phyloP scores from a whole-genome alignment of 1,140 invertebrate genomes.

The Anoplolepis gracilipes region DNA sequence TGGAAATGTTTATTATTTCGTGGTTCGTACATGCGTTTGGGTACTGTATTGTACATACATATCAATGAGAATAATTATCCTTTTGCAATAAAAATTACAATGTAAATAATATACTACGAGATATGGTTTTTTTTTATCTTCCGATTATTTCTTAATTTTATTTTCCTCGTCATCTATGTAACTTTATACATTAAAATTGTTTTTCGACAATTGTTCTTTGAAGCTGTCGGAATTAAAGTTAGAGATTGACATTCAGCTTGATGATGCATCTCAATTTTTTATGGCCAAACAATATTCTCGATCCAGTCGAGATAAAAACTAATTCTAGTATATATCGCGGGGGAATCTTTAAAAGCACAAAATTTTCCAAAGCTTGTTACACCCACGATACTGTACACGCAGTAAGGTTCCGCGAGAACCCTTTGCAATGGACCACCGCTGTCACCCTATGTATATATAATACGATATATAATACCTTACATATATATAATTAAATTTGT shows the following conservation, averaged over 20 bases:
- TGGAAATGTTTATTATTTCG: constrained; percentile 26
- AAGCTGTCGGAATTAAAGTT: neutral
- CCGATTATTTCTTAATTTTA: neutral
- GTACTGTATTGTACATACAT: constrained; percentile 70
- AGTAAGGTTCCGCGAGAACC: constrained; percentile 78
- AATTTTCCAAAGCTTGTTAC: constrained; percentile 87
- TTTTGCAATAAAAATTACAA: constrained; percentile 59
- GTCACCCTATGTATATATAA: constrained; percentile 86
- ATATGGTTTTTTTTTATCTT: neutral
- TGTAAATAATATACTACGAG: neutral
- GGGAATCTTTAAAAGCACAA: constrained; percentile 85
- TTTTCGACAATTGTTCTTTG: neutral
- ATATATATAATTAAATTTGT: too few species aligned
- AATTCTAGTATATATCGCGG: constrained; percentile 87
- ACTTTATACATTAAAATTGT: neutral
- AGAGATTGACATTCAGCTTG: neutral
- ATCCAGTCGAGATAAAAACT: constrained; percentile 88
- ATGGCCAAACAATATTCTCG: constrained; percentile 79
- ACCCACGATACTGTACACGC: constrained; percentile 84
- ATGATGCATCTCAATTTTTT: neutral
- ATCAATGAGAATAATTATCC: constrained; percentile 36
- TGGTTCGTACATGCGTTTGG: constrained; percentile 43
- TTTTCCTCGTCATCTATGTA: neutral
- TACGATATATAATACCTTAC: too few species aligned
- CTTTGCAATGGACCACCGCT: constrained; percentile 87